phyloP scores from a whole-genome alignment of 2,113 vertebrate species.

The Marcusenius ussheri region DNA sequence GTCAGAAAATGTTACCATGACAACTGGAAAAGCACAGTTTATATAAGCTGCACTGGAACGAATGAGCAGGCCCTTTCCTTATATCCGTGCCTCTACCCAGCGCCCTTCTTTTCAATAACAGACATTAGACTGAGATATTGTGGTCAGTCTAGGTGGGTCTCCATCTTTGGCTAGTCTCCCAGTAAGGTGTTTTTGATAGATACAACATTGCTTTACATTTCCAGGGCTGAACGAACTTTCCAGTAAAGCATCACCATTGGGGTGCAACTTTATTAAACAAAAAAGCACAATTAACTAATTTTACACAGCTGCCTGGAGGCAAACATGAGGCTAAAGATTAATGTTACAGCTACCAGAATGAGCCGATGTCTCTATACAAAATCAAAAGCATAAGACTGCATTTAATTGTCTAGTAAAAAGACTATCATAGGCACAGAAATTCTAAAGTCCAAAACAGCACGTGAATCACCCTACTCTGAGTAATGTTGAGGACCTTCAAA shows the following conservation, averaged over 20 bases:
- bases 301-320: background rate
- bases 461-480: background rate
- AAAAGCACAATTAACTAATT: background rate
- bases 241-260: background rate
- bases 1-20: slow-evolving; percentile 16
- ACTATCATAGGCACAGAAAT: background rate
- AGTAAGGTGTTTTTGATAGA: background rate
- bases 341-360: background rate
- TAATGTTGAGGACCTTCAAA: background rate
- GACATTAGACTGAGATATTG: background rate
- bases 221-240: background rate
- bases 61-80: background rate
- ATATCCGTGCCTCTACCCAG: background rate
- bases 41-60: background rate
- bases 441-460: background rate
- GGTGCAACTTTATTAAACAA: background rate
- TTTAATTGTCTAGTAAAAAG: background rate
- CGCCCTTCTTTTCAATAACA: background rate
- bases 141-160: background rate
- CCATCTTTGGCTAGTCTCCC: background rate
- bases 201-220: background rate
- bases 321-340: background rate
- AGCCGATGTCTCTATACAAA: background rate
- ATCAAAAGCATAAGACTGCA: background rate
- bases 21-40: slow-evolving; percentile 24